These are phyloP conservation scores for Sphaerophoria taeniata DNA, from an alignment of 2,888 invertebrate genomes.

Conservation along the genomic window DNA sequence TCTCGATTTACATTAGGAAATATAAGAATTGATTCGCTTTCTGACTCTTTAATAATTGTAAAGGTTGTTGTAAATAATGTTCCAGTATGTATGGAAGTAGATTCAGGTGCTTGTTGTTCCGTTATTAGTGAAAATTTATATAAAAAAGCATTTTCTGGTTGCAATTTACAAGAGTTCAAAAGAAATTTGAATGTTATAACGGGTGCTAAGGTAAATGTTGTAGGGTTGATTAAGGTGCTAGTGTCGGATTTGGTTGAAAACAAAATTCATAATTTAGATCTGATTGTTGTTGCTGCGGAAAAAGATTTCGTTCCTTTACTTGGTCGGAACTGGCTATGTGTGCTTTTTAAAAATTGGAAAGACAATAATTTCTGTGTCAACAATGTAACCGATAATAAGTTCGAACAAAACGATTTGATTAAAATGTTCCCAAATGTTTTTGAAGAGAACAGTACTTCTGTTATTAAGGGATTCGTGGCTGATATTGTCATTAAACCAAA, in stretches of 20 bases:
- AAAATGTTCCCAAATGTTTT: not conserved
- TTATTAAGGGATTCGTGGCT: constrained; percentile 4
- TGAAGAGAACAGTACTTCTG: not conserved
- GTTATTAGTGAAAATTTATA: not conserved
- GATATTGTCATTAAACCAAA: not conserved
- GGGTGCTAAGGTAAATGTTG: constrained; percentile 7
- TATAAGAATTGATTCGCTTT: not conserved
- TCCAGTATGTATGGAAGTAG: not conserved
- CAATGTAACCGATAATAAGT: constrained; percentile 4
- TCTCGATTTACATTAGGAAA: constrained; percentile 2
- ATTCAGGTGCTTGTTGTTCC: not conserved
- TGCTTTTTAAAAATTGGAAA: constrained; percentile 9
- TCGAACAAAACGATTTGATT: not conserved
- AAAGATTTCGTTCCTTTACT: not conserved
- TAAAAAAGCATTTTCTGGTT: constrained; percentile 4
- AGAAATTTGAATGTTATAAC: constrained; percentile 10
- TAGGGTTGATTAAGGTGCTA: not conserved
- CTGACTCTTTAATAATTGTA: constrained; percentile 10
- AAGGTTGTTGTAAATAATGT: constrained; percentile 4
- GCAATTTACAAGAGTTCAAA: constrained; percentile 2
- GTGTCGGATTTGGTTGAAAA: not conserved
- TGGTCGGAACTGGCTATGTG: constrained; percentile 4
- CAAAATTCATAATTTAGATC: not conserved
- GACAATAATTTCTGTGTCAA: not conserved
- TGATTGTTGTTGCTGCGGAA: not conserved